phyloP scores from a whole-genome alignment of 2,113 vertebrate genomes.

The Spermophilus dauricus region DNA sequence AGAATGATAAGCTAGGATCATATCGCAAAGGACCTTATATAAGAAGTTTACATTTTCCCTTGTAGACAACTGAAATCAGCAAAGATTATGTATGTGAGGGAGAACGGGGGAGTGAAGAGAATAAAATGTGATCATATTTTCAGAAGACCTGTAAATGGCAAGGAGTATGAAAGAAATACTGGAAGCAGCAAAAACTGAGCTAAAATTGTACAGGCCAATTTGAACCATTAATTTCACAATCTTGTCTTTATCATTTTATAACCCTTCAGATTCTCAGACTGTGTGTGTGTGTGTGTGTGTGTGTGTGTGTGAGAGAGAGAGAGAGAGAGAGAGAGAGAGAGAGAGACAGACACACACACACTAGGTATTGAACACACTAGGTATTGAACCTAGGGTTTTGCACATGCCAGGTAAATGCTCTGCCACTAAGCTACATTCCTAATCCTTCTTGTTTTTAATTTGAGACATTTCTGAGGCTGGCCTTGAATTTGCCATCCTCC shows the following conservation, averaged over 20 bases:
- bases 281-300: too few species aligned
- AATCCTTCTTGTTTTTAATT: not conserved
- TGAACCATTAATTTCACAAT: not conserved
- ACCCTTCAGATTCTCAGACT: conserved; percentile 33
- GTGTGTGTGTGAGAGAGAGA: too few species aligned
- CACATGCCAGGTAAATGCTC: not conserved
- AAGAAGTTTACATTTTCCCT: not conserved
- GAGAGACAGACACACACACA: too few species aligned
- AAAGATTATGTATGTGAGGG: not conserved
- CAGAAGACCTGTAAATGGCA: not conserved
- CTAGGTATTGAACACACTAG: not conserved
- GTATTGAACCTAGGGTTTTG: not conserved
- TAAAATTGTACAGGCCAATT: not conserved
- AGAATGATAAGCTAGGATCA: not conserved
- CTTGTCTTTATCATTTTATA: conserved; percentile 17
- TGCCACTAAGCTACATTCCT: not conserved
- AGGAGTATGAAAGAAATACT: not conserved
- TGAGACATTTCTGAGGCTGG: not conserved
- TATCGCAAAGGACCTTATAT: not conserved
- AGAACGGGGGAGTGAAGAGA: not conserved
- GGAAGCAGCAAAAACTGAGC: not conserved
- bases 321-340: too few species aligned
- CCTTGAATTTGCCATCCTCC: not conserved
- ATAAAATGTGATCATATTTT: not conserved
- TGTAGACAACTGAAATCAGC: not conserved